Conservation (phyloP, 2,888 invertebrate genomes). For the Embidobia sp. region DNA sequence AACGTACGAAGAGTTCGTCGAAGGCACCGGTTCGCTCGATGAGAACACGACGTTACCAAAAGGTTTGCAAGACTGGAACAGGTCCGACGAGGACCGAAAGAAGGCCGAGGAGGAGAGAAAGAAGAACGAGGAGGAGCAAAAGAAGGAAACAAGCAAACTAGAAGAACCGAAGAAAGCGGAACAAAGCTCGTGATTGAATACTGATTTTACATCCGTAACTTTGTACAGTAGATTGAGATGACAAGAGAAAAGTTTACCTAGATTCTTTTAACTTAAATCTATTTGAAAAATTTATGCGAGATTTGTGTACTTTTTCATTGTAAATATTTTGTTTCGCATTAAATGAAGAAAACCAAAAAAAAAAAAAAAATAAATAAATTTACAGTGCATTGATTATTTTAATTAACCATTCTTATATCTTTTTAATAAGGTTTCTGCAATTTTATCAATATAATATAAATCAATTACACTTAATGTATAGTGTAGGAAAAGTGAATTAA, state of each 20-base stretch:
- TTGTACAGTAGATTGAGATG: constrained; percentile 58
- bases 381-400: background rate
- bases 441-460: too few relatives aligned
- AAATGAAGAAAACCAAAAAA: constrained; percentile 38
- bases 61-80: constrained; percentile 98
- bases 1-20: constrained; percentile 99
- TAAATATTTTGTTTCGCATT: constrained; percentile 58
- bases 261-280: constrained; percentile 39
- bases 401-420: too few relatives aligned
- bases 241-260: constrained; percentile 18
- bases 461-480: too few relatives aligned
- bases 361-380: too few relatives aligned
- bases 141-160: constrained; percentile 1
- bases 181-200: constrained; percentile 29
- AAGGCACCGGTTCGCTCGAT: constrained; percentile 98
- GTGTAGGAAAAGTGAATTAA: background rate
- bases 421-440: too few relatives aligned
- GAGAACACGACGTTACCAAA: constrained; percentile 97
- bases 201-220: constrained; percentile 51
- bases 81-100: constrained; percentile 82
- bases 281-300: constrained; percentile 27
- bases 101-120: constrained; percentile 86
- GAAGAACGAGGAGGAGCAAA: constrained; percentile 80
- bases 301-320: constrained; percentile 58
- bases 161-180: constrained; percentile 14